A percentile compares a stretch with the other conserved stretches of the same genome.
phyloP scores from a whole-genome alignment of 2,888 invertebrate species.

The Papilio demoleus region DNA sequence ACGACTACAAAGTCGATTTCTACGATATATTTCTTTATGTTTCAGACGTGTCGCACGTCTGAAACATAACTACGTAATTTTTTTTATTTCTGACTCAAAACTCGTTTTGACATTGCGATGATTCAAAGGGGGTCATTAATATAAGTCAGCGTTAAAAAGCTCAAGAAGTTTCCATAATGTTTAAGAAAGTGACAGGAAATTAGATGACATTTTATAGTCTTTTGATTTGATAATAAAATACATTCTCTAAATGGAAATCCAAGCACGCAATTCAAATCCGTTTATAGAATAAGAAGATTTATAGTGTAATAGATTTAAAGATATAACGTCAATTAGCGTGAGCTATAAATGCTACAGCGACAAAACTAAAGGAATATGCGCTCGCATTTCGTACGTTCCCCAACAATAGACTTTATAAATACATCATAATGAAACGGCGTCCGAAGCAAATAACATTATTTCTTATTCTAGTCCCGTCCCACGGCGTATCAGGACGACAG shows the following conservation, averaged over 20 bases:
- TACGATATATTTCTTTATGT: too few relatives aligned
- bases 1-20: too few relatives aligned
- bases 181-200: too few relatives aligned
- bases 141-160: slow-evolving; percentile 5
- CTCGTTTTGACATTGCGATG: slow-evolving; percentile 10
- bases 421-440: slow-evolving; percentile 40
- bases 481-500: slow-evolving; percentile 46
- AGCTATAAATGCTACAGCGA: slow-evolving; percentile 1
- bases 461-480: slow-evolving; percentile 45
- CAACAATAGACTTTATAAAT: slow-evolving; percentile 41
- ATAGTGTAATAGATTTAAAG: background rate
- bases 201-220: too few relatives aligned
- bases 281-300: background rate
- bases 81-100: slow-evolving; percentile 5
- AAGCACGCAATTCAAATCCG: background rate
- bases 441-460: slow-evolving; percentile 42
- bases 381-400: slow-evolving; percentile 28
- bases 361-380: slow-evolving; percentile 23
- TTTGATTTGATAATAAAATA: too few relatives aligned
- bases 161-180: background rate
- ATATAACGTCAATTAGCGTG: background rate
- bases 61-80: too few relatives aligned
- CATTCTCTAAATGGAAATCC: too few relatives aligned
- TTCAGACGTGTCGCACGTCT: too few relatives aligned
- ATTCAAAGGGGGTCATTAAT: slow-evolving; percentile 20